Percentiles rank a stretch among this genome's conserved stretches.
Conservation (phyloP, 2,888 invertebrate species). For the Polyploca ridens region DNA sequence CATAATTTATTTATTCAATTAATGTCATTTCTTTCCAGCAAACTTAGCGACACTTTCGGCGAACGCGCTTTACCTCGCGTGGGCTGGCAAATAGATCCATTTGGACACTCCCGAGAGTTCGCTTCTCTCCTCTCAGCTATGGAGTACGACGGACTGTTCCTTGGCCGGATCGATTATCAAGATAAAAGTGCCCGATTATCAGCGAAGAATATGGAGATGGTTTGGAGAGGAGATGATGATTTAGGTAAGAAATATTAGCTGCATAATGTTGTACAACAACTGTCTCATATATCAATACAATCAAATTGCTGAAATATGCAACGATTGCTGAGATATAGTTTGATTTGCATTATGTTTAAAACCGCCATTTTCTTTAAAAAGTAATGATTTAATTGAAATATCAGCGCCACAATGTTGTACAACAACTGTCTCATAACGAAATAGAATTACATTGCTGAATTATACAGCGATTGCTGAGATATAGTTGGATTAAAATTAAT, state of each 20-base stretch:
- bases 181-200: constrained; percentile 88
- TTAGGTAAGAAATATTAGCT: constrained; percentile 79
- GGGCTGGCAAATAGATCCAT: constrained; percentile 94
- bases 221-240: constrained; percentile 91
- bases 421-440: neutral
- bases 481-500: neutral
- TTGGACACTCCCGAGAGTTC: constrained; percentile 94
- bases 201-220: constrained; percentile 89
- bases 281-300: neutral
- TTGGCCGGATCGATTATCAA: constrained; percentile 94
- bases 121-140: constrained; percentile 92
- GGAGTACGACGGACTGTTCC: constrained; percentile 93
- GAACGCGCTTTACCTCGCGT: constrained; percentile 89
- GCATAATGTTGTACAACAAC: neutral
- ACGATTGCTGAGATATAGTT: neutral
- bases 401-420: neutral
- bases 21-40: constrained; percentile 46
- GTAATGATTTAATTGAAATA: neutral
- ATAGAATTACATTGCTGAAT: neutral
- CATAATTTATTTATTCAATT: too few species aligned
- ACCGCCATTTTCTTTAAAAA: neutral
- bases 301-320: neutral
- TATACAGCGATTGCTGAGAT: neutral
- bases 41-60: constrained; percentile 88
- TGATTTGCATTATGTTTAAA: neutral